These are phyloP conservation scores for Willisornis vidua DNA, from an alignment of 2,113 vertebrate species.

Conservation along the genomic window DNA sequence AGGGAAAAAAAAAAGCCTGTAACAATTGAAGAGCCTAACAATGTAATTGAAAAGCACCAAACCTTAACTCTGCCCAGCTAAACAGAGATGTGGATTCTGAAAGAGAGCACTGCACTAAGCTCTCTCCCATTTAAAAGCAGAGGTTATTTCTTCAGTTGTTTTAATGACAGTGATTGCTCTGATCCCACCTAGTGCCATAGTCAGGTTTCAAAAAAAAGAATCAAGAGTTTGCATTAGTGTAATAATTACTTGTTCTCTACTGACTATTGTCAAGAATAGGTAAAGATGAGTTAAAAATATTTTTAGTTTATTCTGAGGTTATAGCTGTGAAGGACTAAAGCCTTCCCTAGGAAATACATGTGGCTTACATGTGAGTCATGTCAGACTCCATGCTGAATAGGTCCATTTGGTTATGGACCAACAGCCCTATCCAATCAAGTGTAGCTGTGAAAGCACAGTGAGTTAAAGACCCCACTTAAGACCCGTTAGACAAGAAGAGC, in stretches of 20 bases:
- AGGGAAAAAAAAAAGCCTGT: background rate
- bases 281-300: background rate
- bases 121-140: background rate
- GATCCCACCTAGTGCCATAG: background rate
- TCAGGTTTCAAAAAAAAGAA: background rate
- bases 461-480: background rate
- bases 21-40: background rate
- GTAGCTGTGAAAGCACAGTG: background rate
- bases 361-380: background rate
- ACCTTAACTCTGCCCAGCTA: background rate
- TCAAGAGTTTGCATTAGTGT: background rate
- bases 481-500: background rate
- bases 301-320: background rate
- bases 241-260: background rate
- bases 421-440: background rate
- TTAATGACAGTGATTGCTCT: background rate
- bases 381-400: background rate
- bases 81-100: background rate
- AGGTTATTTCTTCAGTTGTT: background rate
- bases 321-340: background rate
- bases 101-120: background rate
- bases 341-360: background rate
- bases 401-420: background rate
- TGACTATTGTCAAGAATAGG: background rate
- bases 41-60: background rate